These are phyloP conservation scores for Leucosticte australis DNA, from an alignment of 2,113 vertebrate species.

Conservation along the genomic window DNA sequence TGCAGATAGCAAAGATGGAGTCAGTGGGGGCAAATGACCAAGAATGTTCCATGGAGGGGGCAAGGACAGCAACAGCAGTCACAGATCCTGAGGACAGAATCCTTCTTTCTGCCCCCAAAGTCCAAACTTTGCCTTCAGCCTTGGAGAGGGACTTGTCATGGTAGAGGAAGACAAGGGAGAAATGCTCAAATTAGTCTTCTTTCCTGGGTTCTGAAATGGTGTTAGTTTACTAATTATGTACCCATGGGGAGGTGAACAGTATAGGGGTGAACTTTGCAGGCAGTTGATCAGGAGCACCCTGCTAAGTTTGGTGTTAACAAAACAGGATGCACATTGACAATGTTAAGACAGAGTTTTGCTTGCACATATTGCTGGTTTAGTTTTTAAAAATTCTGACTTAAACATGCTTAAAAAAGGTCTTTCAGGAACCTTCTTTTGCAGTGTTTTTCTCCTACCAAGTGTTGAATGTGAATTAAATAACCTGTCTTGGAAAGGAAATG, in stretches of 20 bases:
- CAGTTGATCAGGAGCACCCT: not conserved
- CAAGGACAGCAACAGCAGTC: not conserved
- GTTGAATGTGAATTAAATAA: not conserved
- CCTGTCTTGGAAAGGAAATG: slow-evolving; percentile 24
- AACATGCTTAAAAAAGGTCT: not conserved
- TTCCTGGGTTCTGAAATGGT: not conserved
- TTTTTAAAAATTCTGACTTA: not conserved
- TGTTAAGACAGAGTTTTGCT: not conserved
- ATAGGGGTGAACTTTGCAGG: not conserved
- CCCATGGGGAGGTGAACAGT: not conserved
- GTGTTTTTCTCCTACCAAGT: not conserved
- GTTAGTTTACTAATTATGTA: not conserved
- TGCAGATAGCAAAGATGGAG: not conserved
- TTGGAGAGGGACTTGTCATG: not conserved
- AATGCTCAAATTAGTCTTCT: not conserved
- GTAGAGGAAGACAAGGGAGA: not conserved
- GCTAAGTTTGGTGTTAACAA: not conserved
- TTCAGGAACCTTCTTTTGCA: not conserved
- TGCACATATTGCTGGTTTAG: not conserved
- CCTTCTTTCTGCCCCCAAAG: not conserved
- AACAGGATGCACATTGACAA: not conserved
- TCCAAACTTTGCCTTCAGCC: not conserved
- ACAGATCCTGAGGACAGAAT: not conserved
- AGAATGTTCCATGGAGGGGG: not conserved
- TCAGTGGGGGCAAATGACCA: not conserved